Percentiles rank a stretch among this genome's conserved stretches.
Evolutionary conservation across 2,797 vertebrate species (phyloP).

Genomic region (Jordanella pulchra): DNA sequence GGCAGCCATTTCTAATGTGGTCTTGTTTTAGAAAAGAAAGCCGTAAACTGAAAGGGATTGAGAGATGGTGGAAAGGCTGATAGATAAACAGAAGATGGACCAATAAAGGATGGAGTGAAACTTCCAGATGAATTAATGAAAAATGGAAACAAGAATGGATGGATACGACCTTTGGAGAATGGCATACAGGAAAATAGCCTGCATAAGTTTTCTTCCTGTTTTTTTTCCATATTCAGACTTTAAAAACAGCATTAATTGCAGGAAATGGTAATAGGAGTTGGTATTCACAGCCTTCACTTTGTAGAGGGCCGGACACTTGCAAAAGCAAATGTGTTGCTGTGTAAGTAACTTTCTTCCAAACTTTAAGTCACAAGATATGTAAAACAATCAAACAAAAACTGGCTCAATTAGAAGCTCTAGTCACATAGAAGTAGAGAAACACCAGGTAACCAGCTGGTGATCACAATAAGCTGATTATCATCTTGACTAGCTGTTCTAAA

Average conservation of each 20-base stretch:
- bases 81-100: too few relatives aligned
- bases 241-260: background rate
- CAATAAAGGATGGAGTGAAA: background rate
- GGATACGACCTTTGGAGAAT: background rate
- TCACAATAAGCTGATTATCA: background rate
- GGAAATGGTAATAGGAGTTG: conserved; percentile 13
- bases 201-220: too few relatives aligned
- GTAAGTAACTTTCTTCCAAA: conserved; percentile 1
- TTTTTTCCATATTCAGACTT: background rate
- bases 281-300: too few relatives aligned
- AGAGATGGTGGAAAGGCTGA: background rate
- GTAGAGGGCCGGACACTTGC: conserved; percentile 5
- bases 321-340: background rate
- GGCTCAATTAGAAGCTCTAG: conserved; percentile 18
- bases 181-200: background rate
- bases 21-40: background rate
- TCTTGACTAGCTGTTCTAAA: background rate
- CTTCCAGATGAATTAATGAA: background rate
- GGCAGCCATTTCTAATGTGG: background rate
- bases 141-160: background rate
- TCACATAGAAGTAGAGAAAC: background rate
- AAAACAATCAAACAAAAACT: background rate
- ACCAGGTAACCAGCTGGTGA: background rate
- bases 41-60: background rate
- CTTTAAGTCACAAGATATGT: background rate